Conservation (phyloP, 2,113 vertebrate species). For the Crotophaga sulcirostris region DNA sequence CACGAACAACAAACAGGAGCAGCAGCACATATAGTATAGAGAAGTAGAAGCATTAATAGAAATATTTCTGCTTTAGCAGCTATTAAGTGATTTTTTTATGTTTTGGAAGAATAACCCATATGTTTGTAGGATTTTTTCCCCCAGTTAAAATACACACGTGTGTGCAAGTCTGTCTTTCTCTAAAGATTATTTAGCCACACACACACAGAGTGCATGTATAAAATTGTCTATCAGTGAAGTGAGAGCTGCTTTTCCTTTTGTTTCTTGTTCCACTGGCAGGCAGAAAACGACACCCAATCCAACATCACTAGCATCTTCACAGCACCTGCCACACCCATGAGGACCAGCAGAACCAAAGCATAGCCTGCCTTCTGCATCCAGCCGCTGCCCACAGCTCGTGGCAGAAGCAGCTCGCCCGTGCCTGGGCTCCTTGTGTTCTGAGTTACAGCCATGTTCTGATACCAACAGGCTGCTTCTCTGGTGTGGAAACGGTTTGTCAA, state of each 20-base stretch:
- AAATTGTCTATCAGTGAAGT: not conserved
- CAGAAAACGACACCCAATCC: not conserved
- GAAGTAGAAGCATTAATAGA: slow-evolving; percentile 56
- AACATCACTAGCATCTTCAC: not conserved
- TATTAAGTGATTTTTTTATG: slow-evolving; percentile 21
- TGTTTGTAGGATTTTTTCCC: slow-evolving; percentile 19
- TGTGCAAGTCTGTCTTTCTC: not conserved
- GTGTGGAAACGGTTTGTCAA: not conserved
- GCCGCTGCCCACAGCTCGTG: not conserved
- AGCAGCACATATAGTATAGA: slow-evolving; percentile 52
- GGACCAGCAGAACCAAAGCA: not conserved
- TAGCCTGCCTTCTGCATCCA: accelerated
- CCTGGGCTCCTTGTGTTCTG: not conserved
- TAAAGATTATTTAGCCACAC: not conserved
- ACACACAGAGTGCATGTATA: not conserved
- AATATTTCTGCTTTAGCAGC: slow-evolving; percentile 60
- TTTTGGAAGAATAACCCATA: slow-evolving; percentile 51
- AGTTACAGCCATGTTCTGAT: not conserved
- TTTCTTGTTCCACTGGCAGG: not conserved
- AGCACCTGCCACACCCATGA: accelerated
- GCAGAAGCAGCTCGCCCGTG: not conserved
- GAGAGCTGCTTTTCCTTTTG: not conserved
- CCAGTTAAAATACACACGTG: slow-evolving; percentile 5
- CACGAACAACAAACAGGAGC: slow-evolving; percentile 50
- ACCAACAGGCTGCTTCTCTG: not conserved